Base-by-base conservation (phyloP, 92 coral and sea anemone species). In the Plumapathes pennacea region DNA sequence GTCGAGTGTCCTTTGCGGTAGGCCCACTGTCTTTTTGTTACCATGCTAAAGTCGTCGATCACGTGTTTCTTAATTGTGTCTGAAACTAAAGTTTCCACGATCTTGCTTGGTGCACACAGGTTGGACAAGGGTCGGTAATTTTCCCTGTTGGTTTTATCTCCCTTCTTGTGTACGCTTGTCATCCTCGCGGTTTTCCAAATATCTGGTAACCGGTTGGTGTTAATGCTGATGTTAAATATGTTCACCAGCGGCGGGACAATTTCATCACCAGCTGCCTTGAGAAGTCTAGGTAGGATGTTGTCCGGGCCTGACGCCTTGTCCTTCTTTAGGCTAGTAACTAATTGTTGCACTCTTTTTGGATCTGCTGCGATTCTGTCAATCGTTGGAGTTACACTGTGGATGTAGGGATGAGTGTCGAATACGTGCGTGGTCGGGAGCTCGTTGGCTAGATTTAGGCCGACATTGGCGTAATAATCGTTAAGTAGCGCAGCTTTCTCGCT, bases 141-240 rank as follows among this genome's bases (percentile, higher is more conserved):
- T 4, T 55, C 56, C 50, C 54, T 78, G 13, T 53, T 68, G 21
- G 78, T 62, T 54, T 78, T 72, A 9, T 77, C 65, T 13, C 60
- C 77, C 10, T 57, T 78, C 55, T 36, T 60, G 18, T 23, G 46
- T 13, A 63, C 31, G 0, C 68, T 20, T 13, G 74, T 25, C 25
- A 61, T 60, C 26, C 52, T 69, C 15, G 78, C 73, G 17, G 46
- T 15, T 46, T 78, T 78, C 85, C 79, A 78, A 6, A 33, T 25
- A 34, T 20, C 50, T 3, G 69, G 60, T 27, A 69, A 58, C 28
- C 14, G 7, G 38, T 60, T 58, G 10, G 57, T 7, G 1, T 34
- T 10, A 30, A 56, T 63, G 32, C 67, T 52, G 9, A 19, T 3
- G 4, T 37, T 30, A 32, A 8, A 69, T 2, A 69, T 29, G 1